Evolutionary conservation across 2,113 vertebrate species (phyloP).

Genomic region (Antechinus stuartii): DNA sequence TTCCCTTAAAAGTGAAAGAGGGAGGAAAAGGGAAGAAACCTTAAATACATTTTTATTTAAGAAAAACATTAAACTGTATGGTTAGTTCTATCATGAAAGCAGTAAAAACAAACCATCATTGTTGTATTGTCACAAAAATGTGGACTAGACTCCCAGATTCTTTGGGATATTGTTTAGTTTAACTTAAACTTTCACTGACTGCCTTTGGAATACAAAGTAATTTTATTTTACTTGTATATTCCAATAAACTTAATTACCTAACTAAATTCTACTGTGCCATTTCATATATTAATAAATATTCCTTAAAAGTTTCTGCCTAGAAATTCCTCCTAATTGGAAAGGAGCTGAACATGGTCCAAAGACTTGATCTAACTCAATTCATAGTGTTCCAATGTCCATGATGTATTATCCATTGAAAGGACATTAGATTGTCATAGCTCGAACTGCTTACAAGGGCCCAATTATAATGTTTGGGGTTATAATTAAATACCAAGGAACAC

Average conservation of each 20-base stretch:
- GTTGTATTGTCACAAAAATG: neutral
- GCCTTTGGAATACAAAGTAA: neutral
- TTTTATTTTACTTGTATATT: neutral
- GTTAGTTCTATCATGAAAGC: neutral
- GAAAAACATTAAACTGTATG: neutral
- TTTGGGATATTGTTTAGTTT: neutral
- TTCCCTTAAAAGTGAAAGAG: conserved; percentile 59
- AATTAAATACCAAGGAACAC: conserved; percentile 25
- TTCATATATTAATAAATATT: neutral
- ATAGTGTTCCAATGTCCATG: neutral
- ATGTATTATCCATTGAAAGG: neutral
- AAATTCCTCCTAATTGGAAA: neutral
- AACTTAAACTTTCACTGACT: neutral
- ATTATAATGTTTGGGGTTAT: conserved; percentile 40
- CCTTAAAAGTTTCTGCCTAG: neutral
- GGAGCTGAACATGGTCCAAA: neutral
- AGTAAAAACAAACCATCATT: neutral
- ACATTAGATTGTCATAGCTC: neutral
- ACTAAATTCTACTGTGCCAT: neutral
- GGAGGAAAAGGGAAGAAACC: neutral
- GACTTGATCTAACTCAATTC: neutral
- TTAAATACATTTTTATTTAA: neutral
- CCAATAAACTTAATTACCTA: neutral
- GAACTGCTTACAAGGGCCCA: neutral
- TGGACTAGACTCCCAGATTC: neutral